Evolutionary conservation across 2,113 vertebrate genomes (phyloP).

Genomic region (Chaetura pelagica): DNA sequence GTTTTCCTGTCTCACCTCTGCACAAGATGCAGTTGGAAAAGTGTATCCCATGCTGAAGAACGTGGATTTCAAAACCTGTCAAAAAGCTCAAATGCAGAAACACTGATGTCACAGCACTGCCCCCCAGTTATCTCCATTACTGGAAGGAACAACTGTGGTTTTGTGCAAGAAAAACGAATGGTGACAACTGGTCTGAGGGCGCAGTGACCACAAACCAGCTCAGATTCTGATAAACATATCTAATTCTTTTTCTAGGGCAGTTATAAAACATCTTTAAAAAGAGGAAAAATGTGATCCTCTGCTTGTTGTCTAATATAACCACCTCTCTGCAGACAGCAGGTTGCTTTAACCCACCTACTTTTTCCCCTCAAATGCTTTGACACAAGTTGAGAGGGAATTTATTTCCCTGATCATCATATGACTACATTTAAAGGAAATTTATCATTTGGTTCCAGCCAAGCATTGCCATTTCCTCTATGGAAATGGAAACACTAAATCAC

Average conservation of each 20-base stretch:
- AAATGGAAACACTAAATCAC: slow-evolving; percentile 66
- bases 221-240: background rate
- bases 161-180: background rate
- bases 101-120: background rate
- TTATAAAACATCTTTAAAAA: background rate
- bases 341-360: background rate
- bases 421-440: slow-evolving; percentile 29
- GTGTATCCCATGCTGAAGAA: background rate
- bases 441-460: slow-evolving; percentile 37
- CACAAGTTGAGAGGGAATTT: background rate
- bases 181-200: background rate
- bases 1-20: background rate
- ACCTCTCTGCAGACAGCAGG: background rate
- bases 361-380: background rate
- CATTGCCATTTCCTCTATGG: slow-evolving; percentile 49
- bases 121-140: background rate
- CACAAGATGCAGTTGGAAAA: background rate
- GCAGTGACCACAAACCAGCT: background rate
- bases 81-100: background rate
- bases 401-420: slow-evolving; percentile 15
- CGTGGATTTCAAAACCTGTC: background rate
- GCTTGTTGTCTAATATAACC: background rate
- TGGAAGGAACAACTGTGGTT: background rate
- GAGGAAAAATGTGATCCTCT: background rate
- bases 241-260: background rate